These are phyloP conservation scores for Mesoclemmys tuberculata DNA, from an alignment of 2,113 vertebrate species.

Conservation along the genomic window DNA sequence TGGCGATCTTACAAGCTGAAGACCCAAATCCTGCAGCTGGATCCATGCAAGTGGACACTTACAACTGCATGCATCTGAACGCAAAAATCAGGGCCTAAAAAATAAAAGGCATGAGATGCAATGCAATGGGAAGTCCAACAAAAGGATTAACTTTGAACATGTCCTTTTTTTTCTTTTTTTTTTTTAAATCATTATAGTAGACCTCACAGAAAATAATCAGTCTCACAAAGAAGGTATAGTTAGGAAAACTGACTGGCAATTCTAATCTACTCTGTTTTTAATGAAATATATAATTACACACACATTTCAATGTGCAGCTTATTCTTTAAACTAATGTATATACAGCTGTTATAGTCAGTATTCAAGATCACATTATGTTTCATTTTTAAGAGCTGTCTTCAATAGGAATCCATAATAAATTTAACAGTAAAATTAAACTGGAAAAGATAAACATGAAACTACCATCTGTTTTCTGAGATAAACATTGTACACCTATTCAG, in stretches of 20 bases:
- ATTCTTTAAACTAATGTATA: not conserved
- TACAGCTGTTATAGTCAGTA: not conserved
- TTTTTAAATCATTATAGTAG: not conserved
- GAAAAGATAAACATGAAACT: not conserved
- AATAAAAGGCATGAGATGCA: not conserved
- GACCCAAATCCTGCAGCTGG: not conserved
- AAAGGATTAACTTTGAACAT: not conserved
- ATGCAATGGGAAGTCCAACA: not conserved
- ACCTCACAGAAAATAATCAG: not conserved
- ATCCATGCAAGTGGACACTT: not conserved
- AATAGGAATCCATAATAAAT: not conserved
- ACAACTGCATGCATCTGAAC: accelerated
- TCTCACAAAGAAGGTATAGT: not conserved
- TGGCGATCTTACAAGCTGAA: not conserved
- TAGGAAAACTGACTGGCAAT: not conserved
- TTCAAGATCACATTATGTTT: not conserved
- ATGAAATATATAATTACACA: not conserved
- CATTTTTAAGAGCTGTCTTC: not conserved
- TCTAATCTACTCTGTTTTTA: not conserved
- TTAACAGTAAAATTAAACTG: not conserved
- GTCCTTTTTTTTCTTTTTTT: not conserved
- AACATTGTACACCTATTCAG: not conserved
- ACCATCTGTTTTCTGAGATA: not conserved
- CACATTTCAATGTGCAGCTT: accelerated
- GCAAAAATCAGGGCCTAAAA: not conserved